Evolutionary conservation across 2,888 invertebrate species (phyloP).

Genomic region (Pyrochroa serraticornis): DNA sequence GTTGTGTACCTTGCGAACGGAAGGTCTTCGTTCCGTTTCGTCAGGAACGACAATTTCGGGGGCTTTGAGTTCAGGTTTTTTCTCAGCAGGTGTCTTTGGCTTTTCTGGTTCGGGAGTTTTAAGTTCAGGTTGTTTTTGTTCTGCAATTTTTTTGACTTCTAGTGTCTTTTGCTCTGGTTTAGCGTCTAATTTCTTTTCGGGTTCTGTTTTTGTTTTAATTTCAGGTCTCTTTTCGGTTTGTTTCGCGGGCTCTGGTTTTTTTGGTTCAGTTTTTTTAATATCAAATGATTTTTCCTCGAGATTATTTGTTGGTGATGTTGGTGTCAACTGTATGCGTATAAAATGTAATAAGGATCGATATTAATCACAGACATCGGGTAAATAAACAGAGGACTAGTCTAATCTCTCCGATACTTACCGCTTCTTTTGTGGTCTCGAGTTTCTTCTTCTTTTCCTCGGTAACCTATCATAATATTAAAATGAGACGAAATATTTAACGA

Average conservation of each 20-base stretch:
- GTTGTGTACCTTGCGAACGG: conserved; percentile 14
- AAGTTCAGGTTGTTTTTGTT: conserved; percentile 39
- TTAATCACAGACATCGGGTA: conserved; percentile 11
- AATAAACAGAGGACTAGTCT: conserved; percentile 15
- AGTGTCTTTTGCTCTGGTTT: conserved; percentile 26
- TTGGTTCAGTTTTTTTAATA: conserved; percentile 54
- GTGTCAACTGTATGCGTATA: conserved; percentile 44
- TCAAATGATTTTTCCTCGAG: conserved; percentile 58
- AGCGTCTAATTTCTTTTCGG: conserved; percentile 23
- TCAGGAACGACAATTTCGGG: conserved; percentile 43
- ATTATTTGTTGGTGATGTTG: conserved; percentile 49
- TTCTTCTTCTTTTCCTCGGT: conserved; percentile 43
- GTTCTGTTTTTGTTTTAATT: conserved; percentile 35
- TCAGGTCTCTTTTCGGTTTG: conserved; percentile 18
- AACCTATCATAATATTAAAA: conserved; percentile 37
- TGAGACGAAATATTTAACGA: conserved; percentile 7
- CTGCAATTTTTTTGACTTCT: conserved; percentile 37
- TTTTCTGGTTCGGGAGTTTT: conserved; percentile 34
- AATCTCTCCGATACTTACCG: conserved; percentile 45
- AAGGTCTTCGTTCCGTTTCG: conserved; percentile 26
- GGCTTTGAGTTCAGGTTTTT: conserved; percentile 40
- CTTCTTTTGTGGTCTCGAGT: conserved; percentile 51
- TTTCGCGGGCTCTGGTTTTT: conserved; percentile 15
- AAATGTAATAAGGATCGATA: conserved; percentile 2
- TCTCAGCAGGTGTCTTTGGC: conserved; percentile 27